These are phyloP conservation scores for Antechinus stuartii DNA, from an alignment of 2,113 vertebrate genomes.

Conservation along the genomic window DNA sequence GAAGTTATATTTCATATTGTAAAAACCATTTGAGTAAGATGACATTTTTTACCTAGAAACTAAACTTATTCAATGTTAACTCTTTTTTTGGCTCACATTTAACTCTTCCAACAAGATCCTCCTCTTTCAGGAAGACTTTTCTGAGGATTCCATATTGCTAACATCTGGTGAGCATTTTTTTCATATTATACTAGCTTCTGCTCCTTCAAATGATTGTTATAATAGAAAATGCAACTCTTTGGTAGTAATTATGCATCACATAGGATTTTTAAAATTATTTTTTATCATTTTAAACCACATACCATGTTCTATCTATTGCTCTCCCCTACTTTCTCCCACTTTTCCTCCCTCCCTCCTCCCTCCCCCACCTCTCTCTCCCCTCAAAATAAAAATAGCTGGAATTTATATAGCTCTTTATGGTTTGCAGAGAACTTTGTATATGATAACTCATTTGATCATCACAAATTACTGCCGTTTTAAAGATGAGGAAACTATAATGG, in stretches of 20 bases:
- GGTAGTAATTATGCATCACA: neutral
- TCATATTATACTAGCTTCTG: slow-evolving; percentile 31
- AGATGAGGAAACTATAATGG: neutral
- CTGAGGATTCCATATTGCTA: neutral
- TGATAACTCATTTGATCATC: neutral
- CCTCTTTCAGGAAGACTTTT: neutral
- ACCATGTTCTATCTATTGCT: neutral
- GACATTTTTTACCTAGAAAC: slow-evolving; percentile 22
- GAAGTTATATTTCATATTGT: slow-evolving; percentile 40
- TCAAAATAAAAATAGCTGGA: neutral
- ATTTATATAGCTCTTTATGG: neutral
- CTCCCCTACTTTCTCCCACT: neutral
- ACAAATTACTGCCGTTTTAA: neutral
- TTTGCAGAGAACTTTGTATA: neutral
- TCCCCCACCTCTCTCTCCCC: neutral
- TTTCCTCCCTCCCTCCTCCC: too few species aligned
- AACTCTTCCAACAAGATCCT: neutral
- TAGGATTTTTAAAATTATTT: slow-evolving; percentile 36
- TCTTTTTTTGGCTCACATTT: neutral
- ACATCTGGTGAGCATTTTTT: slow-evolving; percentile 29
- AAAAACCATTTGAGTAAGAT: slow-evolving; percentile 23
- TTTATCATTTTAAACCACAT: slow-evolving; percentile 50
- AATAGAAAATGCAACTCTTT: neutral
- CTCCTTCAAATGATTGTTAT: slow-evolving; percentile 8
- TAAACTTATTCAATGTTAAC: neutral